Evolutionary conservation across 2,888 invertebrate species (phyloP), one percentile per base, ranked within the genome.

Genomic region (Gastrophysa polygoni): DNA sequence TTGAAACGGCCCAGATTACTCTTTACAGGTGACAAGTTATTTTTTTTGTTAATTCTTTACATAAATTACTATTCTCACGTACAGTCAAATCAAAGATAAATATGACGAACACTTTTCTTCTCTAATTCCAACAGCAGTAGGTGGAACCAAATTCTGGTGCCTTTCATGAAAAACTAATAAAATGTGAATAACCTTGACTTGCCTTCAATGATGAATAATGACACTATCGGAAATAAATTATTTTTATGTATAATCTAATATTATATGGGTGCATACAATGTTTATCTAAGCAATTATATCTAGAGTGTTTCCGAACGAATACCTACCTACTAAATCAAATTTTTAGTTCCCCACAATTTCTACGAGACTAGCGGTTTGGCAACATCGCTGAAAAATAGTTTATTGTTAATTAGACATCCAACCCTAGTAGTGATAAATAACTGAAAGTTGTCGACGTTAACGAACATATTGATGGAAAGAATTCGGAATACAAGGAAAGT

Each of bases 331-430:
- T n/a, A n/a, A n/a, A n/a, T n/a, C n/a, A n/a, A n/a, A n/a, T n/a
- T n/a, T n/a, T n/a, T n/a, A n/a, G n/a, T 64, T 54, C 44, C 60
- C 24, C 60, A 59, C 57, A 38, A n/a, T n/a, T n/a, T 63, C 63
- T 58, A 29, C 50, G 24, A 20, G 48, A 47, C 44, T 58, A n/a
- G 51, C 48, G 50, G 63, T 51, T 48, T 67, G 67, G 68, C 68
- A 68, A 68, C 68, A 54, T 63, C 63, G 68, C 63, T 28, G 59
- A 60, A 67, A 67, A 64, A 61, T 59, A 55, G 59, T 64, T 64
- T 50, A 60, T 57, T 62, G 50, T 43, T 46, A 60, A 64, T 60
- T 62, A 62, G 29, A 61, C 46, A 51, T 28, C 29, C 48, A 51
- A 60, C 62, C 57, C 44, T 47, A 43, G 57, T 46, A 47, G 51